phyloP scores from a whole-genome alignment of 2,797 vertebrate species.

The Pantherophis alleghaniensis region DNA sequence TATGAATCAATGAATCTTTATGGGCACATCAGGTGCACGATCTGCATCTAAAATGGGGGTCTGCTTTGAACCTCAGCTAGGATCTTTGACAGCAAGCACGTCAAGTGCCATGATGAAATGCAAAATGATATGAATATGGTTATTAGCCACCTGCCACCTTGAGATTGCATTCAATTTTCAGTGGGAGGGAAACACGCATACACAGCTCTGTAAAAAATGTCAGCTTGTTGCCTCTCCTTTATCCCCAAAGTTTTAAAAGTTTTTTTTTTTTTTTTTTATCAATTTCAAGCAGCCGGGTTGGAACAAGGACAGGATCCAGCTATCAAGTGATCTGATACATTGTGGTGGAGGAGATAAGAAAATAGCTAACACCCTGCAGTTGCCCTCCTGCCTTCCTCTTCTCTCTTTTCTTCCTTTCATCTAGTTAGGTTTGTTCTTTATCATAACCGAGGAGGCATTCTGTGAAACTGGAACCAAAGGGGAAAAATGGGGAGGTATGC shows the following conservation, averaged over 20 bases:
- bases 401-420: not conserved
- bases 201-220: conserved; percentile 44
- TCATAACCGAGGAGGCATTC: not conserved
- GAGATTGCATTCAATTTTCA: conserved; percentile 42
- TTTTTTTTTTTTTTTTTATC: not conserved
- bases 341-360: not conserved
- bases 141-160: conserved; percentile 50
- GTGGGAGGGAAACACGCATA: not conserved
- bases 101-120: conserved; percentile 58
- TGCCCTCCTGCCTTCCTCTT: not conserved
- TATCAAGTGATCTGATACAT: not conserved
- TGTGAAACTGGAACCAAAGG: not conserved
- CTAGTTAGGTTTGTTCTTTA: conserved; percentile 4
- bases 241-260: not conserved
- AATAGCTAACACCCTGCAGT: not conserved
- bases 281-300: not conserved
- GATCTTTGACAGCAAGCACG: conserved; percentile 60
- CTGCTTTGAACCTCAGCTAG: conserved; percentile 60
- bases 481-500: not conserved
- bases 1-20: conserved; percentile 63
- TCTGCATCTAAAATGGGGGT: conserved; percentile 59
- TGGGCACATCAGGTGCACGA: conserved; percentile 56
- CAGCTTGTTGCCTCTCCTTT: conserved; percentile 34
- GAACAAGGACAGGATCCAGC: not conserved
- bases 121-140: conserved; percentile 55